Evolutionary conservation across 2,797 vertebrate species (phyloP).

Genomic region (Dendrocincla fuliginosa): DNA sequence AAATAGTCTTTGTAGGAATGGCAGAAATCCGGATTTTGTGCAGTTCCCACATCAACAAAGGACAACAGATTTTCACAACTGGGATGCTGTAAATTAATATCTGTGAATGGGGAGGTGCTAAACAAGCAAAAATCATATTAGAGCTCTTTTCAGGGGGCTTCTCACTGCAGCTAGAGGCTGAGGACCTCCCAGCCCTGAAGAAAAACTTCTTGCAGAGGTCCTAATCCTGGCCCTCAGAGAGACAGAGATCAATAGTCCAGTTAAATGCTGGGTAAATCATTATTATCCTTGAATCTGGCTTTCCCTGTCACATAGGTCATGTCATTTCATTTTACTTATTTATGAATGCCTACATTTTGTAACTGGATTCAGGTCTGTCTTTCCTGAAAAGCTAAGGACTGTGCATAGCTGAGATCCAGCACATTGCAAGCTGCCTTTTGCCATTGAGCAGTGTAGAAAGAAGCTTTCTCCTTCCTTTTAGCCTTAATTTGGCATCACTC

Average conservation of each 20-base stretch:
- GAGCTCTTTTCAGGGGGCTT: not conserved
- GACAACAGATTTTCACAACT: not conserved
- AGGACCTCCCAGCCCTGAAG: not conserved
- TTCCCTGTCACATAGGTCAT: not conserved
- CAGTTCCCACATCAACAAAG: not conserved
- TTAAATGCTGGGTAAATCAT: not conserved
- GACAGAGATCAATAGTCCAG: not conserved
- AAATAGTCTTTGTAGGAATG: not conserved
- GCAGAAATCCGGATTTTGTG: not conserved
- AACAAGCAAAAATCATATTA: not conserved
- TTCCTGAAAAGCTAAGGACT: not conserved
- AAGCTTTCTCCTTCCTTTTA: not conserved
- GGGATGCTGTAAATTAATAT: not conserved
- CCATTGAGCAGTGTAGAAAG: not conserved
- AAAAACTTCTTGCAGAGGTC: not conserved
- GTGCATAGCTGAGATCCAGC: not conserved
- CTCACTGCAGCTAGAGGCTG: not conserved
- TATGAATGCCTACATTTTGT: not conserved
- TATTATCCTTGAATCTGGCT: not conserved
- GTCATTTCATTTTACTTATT: not conserved
- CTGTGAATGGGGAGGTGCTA: not conserved
- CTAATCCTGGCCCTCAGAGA: not conserved
- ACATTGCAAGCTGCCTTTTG: fast-evolving
- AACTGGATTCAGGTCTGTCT: not conserved
- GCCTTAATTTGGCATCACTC: not conserved